Percentiles rank a stretch among this genome's conserved stretches.
Evolutionary conservation across 2,113 vertebrate species (phyloP).

Genomic region (Bettongia penicillata): DNA sequence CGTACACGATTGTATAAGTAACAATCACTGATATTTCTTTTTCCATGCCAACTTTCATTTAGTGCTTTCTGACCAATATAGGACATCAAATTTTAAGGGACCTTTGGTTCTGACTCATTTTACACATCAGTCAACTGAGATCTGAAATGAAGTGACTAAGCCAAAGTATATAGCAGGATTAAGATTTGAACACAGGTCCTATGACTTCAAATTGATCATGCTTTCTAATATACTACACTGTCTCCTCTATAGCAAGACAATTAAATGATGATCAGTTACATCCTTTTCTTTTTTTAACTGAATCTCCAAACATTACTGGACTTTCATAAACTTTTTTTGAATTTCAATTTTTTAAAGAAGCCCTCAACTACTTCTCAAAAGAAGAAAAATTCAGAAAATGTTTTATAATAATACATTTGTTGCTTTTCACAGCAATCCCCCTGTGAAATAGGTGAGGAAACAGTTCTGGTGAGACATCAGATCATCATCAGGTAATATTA

Average conservation of each 20-base stretch:
- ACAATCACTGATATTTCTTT: neutral
- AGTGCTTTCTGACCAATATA: neutral
- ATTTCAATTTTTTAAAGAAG: neutral
- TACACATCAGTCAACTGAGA: neutral
- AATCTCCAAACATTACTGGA: constrained; percentile 17
- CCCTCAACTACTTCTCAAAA: neutral
- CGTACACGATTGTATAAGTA: neutral
- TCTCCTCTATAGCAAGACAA: neutral
- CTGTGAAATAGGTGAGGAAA: neutral
- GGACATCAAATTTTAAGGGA: neutral
- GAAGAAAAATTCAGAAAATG: constrained; percentile 38
- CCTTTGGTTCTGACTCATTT: neutral
- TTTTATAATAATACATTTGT: constrained; percentile 39
- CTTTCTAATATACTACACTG: neutral
- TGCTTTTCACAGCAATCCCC: neutral
- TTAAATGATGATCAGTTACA: neutral
- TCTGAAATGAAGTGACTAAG: neutral
- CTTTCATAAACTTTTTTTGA: neutral
- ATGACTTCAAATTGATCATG: neutral
- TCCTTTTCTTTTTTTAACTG: constrained; percentile 11
- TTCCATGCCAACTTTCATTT: neutral
- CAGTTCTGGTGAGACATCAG: neutral
- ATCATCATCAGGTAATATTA: constrained; percentile 1
- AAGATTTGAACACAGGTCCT: neutral
- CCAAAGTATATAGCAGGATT: neutral